These are phyloP conservation scores for Neotoxoptera formosana DNA, from an alignment of 1,140 invertebrate species.

Conservation along the genomic window DNA sequence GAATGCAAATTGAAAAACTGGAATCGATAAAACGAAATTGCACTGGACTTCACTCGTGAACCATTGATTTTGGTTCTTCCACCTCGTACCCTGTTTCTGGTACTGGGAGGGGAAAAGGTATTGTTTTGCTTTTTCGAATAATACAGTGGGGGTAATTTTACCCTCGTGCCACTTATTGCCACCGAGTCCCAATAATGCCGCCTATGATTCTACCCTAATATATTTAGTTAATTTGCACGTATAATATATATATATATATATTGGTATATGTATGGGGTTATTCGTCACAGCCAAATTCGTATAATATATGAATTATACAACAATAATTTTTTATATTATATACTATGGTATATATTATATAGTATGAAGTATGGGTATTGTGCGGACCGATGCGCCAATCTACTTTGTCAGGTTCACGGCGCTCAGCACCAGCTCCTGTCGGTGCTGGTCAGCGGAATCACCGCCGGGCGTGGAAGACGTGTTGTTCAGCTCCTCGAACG, in stretches of 20 bases:
- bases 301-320: not conserved
- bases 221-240: not conserved
- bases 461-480: not conserved
- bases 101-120: too few species aligned
- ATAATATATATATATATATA: not conserved
- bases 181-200: not conserved
- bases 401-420: constrained; percentile 31
- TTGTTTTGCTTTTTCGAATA: not conserved
- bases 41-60: not conserved
- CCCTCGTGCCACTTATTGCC: not conserved
- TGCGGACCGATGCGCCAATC: not conserved
- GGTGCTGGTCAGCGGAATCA: not conserved
- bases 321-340: not conserved
- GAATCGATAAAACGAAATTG: not conserved
- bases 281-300: constrained; percentile 35
- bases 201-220: not conserved
- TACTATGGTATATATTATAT: not conserved
- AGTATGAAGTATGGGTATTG: not conserved
- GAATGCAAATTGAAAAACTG: not conserved
- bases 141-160: not conserved
- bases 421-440: constrained; percentile 51
- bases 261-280: not conserved
- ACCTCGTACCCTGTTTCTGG: not conserved
- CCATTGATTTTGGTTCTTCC: too few species aligned
- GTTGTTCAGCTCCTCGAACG: constrained; percentile 54